Base-by-base conservation (phyloP, 30 jellyfish, hydroid and myxozoan genomes). In the Sanderia malayensis region DNA sequence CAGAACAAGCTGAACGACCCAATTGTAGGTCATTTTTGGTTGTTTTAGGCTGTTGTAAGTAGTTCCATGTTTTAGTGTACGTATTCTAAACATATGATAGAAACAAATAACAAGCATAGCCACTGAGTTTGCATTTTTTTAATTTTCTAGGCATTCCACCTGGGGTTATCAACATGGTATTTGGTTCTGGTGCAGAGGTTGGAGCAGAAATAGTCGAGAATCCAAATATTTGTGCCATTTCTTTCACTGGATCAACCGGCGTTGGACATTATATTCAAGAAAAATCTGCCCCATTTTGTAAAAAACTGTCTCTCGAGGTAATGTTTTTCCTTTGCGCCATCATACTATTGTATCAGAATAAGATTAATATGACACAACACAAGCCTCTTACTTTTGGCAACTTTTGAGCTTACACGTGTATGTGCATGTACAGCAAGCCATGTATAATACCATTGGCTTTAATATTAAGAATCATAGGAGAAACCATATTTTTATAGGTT, bases 161-260 rank as follows among this genome's bases (percentile, higher is more conserved):
- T 28, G 96, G 96, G 19, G 96, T 86, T 18, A 89, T 86, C 11
- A 86, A 86, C 63, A 78, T 86, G 84, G 86, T 86, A n/a, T 86
- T 86, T 58, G 96, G 96, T 6, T 71, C 81, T 70, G 96, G 96
- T 0, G 31, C 61, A 55, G 52, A 61, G 17, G 88, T 94, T 29
- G 96, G 96, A 3, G n/a, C 93, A 19, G 94, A 82, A 58, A 64
- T 86, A n/a, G 96, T 86, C 24, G 33, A 25, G 17, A 89, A 86
- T 64, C 94, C 94, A 0, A 45, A 71, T 27, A 47, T 86, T 10
- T 71, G 83, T 41, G 81, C 82, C 0, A 27, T 86, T 11, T 86
- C 96, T 22, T 86, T 86, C 71, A 86, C 96, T 30, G 96, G 96
- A 9, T 86, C 96, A 24, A 79, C 96, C 13, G n/a, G 37, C 7